These are phyloP conservation scores for Papilio glaucus DNA, from an alignment of 1,140 invertebrate species.

Conservation along the genomic window DNA sequence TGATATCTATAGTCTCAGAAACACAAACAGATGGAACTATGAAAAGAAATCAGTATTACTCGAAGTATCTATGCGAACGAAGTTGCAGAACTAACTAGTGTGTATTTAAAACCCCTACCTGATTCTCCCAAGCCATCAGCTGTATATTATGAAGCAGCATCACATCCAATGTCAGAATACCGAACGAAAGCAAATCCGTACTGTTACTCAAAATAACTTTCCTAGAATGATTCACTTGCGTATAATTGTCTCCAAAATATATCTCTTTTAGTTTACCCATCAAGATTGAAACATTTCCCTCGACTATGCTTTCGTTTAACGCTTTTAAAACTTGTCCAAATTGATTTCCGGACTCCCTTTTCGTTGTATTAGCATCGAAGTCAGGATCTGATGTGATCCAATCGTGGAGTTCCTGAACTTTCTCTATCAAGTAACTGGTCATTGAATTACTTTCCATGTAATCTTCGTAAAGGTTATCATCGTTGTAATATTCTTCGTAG, in stretches of 20 bases:
- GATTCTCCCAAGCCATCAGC: slow-evolving; percentile 83
- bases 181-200: slow-evolving; percentile 83
- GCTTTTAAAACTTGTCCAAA: slow-evolving; percentile 68
- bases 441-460: slow-evolving; percentile 76
- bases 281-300: slow-evolving; percentile 77
- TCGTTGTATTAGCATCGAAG: slow-evolving; percentile 54
- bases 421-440: slow-evolving; percentile 77
- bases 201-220: slow-evolving; percentile 77
- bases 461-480: slow-evolving; percentile 74
- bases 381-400: slow-evolving; percentile 78
- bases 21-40: too few relatives aligned
- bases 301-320: slow-evolving; percentile 78
- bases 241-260: slow-evolving; percentile 75
- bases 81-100: too few relatives aligned
- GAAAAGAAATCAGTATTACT: too few relatives aligned
- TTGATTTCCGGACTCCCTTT: slow-evolving; percentile 49
- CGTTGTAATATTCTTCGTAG: slow-evolving; percentile 71
- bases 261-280: slow-evolving; percentile 80
- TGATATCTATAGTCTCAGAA: too few relatives aligned
- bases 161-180: slow-evolving; percentile 84
- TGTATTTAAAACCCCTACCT: slow-evolving; percentile 53
- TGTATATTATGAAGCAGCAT: slow-evolving; percentile 86
- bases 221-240: slow-evolving; percentile 49
- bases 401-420: slow-evolving; percentile 81
- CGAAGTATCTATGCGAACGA: too few relatives aligned